phyloP scores from a whole-genome alignment of 2,113 vertebrate genomes.

The Channa maculata region DNA sequence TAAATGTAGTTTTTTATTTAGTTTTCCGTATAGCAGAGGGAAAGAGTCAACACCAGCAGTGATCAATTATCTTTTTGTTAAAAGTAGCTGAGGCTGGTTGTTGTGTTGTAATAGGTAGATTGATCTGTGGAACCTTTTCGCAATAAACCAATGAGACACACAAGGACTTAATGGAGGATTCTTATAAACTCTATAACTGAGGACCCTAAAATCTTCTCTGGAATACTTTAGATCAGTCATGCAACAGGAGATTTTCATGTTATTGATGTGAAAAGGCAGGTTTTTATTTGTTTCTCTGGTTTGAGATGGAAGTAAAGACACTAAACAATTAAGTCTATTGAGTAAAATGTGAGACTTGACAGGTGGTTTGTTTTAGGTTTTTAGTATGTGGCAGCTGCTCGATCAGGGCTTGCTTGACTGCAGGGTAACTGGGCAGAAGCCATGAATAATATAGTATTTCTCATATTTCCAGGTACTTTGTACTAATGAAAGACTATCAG shows the following conservation, averaged over 20 bases:
- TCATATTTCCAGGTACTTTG: conserved; percentile 21
- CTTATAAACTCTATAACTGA: background rate
- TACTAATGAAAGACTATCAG: background rate
- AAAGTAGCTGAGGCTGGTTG: conserved; percentile 30
- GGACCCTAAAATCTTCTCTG: conserved; percentile 5
- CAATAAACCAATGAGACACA: conserved; percentile 14
- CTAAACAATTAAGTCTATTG: background rate
- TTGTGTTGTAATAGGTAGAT: conserved; percentile 50
- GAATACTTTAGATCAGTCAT: conserved; percentile 18
- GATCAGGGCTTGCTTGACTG: background rate
- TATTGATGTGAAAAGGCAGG: background rate
- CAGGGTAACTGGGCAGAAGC: conserved; percentile 1
- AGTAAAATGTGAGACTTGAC: conserved; percentile 19
- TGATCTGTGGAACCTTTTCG: conserved; percentile 49
- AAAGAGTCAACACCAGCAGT: conserved; percentile 10
- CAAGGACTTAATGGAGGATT: background rate
- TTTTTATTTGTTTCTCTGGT: conserved; percentile 7
- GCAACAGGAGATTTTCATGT: conserved; percentile 10
- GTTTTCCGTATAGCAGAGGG: conserved; percentile 15
- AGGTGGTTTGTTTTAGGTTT: conserved; percentile 4
- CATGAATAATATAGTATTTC: conserved; percentile 31
- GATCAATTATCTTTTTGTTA: conserved; percentile 61
- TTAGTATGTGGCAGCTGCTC: conserved; percentile 14
- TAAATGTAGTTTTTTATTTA: conserved; percentile 33
- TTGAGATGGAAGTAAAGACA: background rate